Evolutionary conservation across 1,140 invertebrate genomes (phyloP).

Genomic region (Heliconius hermathena): DNA sequence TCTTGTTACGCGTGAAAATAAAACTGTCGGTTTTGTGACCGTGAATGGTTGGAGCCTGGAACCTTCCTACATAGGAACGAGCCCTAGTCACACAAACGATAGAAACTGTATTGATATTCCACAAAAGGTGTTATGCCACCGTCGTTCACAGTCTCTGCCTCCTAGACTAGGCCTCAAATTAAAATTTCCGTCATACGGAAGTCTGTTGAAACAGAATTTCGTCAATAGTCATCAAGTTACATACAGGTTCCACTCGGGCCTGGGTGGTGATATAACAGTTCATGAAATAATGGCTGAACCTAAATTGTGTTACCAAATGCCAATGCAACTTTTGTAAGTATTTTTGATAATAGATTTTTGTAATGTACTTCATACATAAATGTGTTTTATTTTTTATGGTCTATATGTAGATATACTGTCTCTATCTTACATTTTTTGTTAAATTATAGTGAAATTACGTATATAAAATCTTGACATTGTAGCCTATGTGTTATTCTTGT

Average conservation of each 20-base stretch:
- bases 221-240: constrained; percentile 90
- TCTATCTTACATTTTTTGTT: too few species aligned
- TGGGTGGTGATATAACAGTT: constrained; percentile 94
- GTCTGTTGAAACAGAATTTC: constrained; percentile 85
- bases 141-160: constrained; percentile 92
- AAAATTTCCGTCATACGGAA: constrained; percentile 85
- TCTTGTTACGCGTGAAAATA: constrained; percentile 83
- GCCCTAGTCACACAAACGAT: constrained; percentile 85
- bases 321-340: constrained; percentile 94
- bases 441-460: too few species aligned
- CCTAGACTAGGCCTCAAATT: constrained; percentile 90
- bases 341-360: not conserved
- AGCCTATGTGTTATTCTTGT: too few species aligned
- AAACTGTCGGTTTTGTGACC: constrained; percentile 91
- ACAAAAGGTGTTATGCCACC: constrained; percentile 85
- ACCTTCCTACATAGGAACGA: constrained; percentile 86
- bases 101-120: constrained; percentile 64
- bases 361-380: not conserved
- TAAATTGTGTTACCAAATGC: constrained; percentile 92
- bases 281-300: constrained; percentile 97
- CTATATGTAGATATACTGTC: too few species aligned
- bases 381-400: too few species aligned
- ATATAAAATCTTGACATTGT: too few species aligned
- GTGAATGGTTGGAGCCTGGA: constrained; percentile 92
- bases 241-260: constrained; percentile 94